phyloP scores from a whole-genome alignment of 2,113 vertebrate species.

The Pseudolaguvia tuberculata region DNA sequence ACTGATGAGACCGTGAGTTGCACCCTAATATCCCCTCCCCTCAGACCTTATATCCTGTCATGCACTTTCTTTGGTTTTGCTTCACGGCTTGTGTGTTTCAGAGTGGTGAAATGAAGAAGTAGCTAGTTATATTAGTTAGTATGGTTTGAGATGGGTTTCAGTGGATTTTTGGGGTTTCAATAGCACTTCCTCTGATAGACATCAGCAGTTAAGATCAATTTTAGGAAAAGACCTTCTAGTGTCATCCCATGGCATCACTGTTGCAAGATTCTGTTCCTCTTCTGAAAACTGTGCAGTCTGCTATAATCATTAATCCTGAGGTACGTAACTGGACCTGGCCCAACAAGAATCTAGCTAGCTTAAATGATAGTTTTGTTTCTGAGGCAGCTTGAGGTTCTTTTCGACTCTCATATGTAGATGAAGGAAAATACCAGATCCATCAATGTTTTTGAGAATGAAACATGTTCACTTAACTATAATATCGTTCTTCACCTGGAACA shows the following conservation, averaged over 20 bases:
- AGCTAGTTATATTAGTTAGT: too few relatives aligned
- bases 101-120: neutral
- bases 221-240: neutral
- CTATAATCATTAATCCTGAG: too few relatives aligned
- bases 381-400: neutral
- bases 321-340: too few relatives aligned
- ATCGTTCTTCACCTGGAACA: neutral
- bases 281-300: neutral
- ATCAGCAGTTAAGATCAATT: too few relatives aligned
- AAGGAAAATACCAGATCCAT: neutral
- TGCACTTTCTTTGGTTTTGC: neutral
- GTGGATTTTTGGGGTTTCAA: too few relatives aligned
- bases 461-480: neutral
- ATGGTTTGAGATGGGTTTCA: too few relatives aligned
- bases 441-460: neutral
- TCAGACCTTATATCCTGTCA: conserved; percentile 4
- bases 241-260: neutral
- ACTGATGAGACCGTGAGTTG: conserved; percentile 91
- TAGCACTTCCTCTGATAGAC: too few relatives aligned
- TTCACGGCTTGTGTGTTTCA: neutral
- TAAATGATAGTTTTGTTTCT: neutral
- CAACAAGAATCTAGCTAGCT: too few relatives aligned
- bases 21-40: neutral
- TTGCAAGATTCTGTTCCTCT: neutral
- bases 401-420: neutral